Conservation (phyloP, 2,797 vertebrate species). For the Pyrocephalus nanus region DNA sequence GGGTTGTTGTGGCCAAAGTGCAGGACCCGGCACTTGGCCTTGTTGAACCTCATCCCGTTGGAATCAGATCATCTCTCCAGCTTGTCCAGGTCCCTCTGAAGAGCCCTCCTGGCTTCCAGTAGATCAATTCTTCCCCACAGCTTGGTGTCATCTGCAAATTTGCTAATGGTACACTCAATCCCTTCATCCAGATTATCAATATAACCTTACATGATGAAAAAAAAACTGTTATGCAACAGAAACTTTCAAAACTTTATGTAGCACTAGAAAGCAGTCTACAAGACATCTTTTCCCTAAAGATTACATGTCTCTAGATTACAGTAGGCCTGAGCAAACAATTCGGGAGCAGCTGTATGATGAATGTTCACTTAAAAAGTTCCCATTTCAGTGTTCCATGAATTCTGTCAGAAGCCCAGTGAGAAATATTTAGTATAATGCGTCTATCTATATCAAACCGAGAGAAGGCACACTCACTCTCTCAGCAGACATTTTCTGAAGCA, state of each 20-base stretch:
- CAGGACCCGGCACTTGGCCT: too few relatives aligned
- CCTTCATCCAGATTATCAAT: too few relatives aligned
- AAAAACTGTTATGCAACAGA: neutral
- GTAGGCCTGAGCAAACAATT: neutral
- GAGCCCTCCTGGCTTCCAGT: too few relatives aligned
- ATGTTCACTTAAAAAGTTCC: neutral
- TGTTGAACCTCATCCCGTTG: too few relatives aligned
- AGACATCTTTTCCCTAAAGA: neutral
- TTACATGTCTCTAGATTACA: neutral
- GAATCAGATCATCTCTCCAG: too few relatives aligned
- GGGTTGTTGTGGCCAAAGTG: too few relatives aligned
- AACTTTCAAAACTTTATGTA: neutral
- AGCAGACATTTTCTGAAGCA: neutral
- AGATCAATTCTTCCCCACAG: too few relatives aligned
- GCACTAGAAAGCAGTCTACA: neutral
- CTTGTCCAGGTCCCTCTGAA: too few relatives aligned
- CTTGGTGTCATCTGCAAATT: too few relatives aligned
- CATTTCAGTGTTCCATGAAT: neutral
- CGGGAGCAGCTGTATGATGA: neutral
- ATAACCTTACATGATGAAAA: neutral
- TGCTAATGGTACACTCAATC: too few relatives aligned
- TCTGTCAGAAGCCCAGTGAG: neutral
- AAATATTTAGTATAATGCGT: neutral
- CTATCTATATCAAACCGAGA: rapidly evolving
- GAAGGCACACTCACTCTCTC: neutral